A percentile compares a stretch with the other conserved stretches of the same genome.
phyloP scores from a whole-genome alignment of 2,113 vertebrate genomes.

The Podiceps cristatus region DNA sequence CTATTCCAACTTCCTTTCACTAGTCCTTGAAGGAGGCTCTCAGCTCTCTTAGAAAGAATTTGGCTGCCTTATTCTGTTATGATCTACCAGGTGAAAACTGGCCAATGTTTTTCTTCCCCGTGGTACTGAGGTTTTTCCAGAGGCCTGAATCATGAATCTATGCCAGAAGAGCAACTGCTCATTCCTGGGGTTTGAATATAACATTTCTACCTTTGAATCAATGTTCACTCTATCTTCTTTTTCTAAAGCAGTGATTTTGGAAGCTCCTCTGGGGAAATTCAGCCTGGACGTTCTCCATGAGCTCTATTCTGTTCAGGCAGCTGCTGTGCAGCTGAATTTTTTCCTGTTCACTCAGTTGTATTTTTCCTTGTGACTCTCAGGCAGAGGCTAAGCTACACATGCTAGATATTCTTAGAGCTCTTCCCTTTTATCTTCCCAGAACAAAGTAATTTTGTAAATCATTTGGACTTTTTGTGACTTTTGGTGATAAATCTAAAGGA shows the following conservation, averaged over 20 bases:
- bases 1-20: background rate
- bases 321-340: background rate
- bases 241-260: background rate
- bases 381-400: background rate
- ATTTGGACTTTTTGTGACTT: background rate
- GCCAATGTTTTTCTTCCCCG: rapidly evolving
- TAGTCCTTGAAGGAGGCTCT: background rate
- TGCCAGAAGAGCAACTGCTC: background rate
- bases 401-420: background rate
- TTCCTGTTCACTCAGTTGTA: background rate
- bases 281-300: background rate
- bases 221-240: background rate
- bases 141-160: background rate
- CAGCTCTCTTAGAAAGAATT: background rate
- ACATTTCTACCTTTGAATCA: background rate
- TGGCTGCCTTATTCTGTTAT: background rate
- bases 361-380: background rate
- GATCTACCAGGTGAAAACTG: background rate
- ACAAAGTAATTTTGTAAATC: slow-evolving; percentile 15
- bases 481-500: background rate
- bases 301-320: background rate
- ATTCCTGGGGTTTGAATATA: background rate
- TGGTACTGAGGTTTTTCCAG: background rate
- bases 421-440: slow-evolving; percentile 23
- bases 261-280: background rate